phyloP scores from a whole-genome alignment of 2,113 vertebrate species.

The Pelvicachromis taeniatus region DNA sequence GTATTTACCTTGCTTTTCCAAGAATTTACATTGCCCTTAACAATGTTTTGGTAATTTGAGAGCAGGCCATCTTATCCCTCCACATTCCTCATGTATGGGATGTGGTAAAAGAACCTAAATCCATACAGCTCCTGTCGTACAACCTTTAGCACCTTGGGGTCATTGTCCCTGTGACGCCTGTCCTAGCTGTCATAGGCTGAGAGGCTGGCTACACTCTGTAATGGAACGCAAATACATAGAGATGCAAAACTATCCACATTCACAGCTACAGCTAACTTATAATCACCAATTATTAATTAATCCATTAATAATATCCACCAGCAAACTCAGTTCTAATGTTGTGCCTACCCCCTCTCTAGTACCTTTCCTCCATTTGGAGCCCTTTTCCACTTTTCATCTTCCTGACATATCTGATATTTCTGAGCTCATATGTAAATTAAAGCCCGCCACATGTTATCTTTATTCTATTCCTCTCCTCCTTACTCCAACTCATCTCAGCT shows the following conservation, averaged over 20 bases:
- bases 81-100: not conserved
- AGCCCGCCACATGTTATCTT: too few species aligned
- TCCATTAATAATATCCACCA: too few species aligned
- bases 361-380: too few species aligned
- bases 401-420: too few species aligned
- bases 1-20: not conserved
- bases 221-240: not conserved
- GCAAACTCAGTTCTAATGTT: too few species aligned
- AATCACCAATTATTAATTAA: too few species aligned
- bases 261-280: not conserved
- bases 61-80: not conserved
- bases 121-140: too few species aligned
- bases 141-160: not conserved
- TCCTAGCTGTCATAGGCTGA: not conserved
- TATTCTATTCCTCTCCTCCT: too few species aligned
- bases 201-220: not conserved
- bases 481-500: too few species aligned
- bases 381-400: too few species aligned
- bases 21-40: not conserved
- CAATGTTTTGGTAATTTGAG: not conserved
- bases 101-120: not conserved
- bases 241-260: not conserved
- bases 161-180: not conserved
- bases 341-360: too few species aligned
- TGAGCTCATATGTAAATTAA: too few species aligned